Evolutionary conservation across 1,140 invertebrate species (phyloP).

Genomic region (Eciton burchellii): DNA sequence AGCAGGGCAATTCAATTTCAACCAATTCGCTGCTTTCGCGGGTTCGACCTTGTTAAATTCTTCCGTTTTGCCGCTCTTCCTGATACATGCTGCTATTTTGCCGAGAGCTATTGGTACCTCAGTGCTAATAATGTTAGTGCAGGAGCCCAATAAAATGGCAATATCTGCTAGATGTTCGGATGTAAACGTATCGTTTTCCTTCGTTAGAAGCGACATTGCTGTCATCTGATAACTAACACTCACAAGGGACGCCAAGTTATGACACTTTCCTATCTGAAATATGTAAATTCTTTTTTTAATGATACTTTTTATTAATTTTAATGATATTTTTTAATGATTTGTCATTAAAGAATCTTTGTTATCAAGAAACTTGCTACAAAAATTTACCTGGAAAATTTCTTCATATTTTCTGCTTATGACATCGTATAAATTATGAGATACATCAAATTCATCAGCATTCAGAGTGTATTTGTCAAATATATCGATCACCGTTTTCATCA

Average conservation of each 20-base stretch:
- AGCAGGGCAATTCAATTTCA: constrained; percentile 86
- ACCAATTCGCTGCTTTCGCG: constrained; percentile 87
- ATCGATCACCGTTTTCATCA: constrained; percentile 75
- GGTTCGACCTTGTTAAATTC: constrained; percentile 86
- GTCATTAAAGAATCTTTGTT: too few species aligned
- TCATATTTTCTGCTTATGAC: constrained; percentile 70
- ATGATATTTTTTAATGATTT: too few species aligned
- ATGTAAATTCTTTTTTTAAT: not conserved
- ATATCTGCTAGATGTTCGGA: constrained; percentile 88
- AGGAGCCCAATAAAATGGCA: constrained; percentile 88
- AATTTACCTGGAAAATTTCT: constrained; percentile 16
- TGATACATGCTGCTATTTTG: constrained; percentile 86
- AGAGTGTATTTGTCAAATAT: constrained; percentile 74
- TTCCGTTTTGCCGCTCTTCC: constrained; percentile 82
- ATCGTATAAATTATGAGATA: constrained; percentile 76
- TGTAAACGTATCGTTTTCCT: constrained; percentile 86
- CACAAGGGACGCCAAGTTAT: constrained; percentile 81
- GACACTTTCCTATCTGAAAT: constrained; percentile 73
- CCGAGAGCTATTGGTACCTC: constrained; percentile 87
- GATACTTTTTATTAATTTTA: too few species aligned
- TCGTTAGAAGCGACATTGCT: constrained; percentile 85
- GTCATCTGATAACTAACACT: constrained; percentile 86
- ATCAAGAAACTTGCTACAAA: not conserved
- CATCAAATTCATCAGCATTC: constrained; percentile 72
- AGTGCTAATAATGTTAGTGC: constrained; percentile 89